Conservation (phyloP, 2,888 invertebrate species). For the Hylaea fasciaria region DNA sequence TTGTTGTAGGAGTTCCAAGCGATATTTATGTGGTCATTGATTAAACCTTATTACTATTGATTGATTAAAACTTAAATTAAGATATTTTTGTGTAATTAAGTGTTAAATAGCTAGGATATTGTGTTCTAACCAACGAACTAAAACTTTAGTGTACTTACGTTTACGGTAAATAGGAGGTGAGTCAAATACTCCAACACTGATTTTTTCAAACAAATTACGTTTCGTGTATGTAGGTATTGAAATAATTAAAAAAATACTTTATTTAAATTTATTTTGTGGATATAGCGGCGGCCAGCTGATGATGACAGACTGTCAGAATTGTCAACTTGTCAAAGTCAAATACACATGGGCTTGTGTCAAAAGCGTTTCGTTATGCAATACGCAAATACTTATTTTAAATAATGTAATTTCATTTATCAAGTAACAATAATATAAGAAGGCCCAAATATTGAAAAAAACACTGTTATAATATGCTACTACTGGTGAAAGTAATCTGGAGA, state of each 20-base stretch:
- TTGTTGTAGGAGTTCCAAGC: conserved; percentile 31
- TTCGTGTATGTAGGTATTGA: not conserved
- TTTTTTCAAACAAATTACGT: not conserved
- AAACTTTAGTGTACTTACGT: conserved; percentile 6
- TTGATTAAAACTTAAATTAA: conserved; percentile 36
- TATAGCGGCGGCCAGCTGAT: too few species aligned
- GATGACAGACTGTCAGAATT: too few species aligned
- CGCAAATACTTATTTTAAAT: not conserved
- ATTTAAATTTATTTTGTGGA: too few species aligned
- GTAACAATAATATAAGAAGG: too few species aligned
- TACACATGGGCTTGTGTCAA: not conserved
- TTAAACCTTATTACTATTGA: conserved; percentile 39
- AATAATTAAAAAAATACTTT: not conserved
- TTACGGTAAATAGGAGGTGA: conserved; percentile 11
- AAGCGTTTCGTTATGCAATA: not conserved
- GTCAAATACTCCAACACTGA: not conserved
- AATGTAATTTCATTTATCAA: too few species aligned
- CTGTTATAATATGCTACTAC: too few species aligned
- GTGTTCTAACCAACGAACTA: conserved; percentile 2
- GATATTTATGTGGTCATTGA: conserved; percentile 36
- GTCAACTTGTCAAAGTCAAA: not conserved
- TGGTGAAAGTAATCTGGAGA: too few species aligned
- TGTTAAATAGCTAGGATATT: conserved; percentile 13
- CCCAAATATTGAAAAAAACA: too few species aligned
- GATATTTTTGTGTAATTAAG: conserved; percentile 38